phyloP scores from a whole-genome alignment of 2,888 invertebrate genomes.

The Trachelus stipa region DNA sequence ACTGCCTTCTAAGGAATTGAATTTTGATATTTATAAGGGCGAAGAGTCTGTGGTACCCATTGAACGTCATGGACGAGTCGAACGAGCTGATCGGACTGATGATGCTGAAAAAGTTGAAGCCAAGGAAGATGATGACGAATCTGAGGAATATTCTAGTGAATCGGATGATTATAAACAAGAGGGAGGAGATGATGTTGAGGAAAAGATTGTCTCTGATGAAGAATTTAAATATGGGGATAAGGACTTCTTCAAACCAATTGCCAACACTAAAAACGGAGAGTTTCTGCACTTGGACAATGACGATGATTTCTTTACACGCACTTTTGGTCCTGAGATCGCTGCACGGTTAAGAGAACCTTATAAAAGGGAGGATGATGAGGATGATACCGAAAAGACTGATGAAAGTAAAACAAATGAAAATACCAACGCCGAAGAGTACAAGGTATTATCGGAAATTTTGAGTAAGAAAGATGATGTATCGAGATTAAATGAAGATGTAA shows the following conservation, averaged over 20 bases:
- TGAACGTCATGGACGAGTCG: not conserved
- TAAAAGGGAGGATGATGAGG: conserved; percentile 19
- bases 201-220: conserved; percentile 12
- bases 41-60: not conserved
- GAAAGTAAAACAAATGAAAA: conserved; percentile 6
- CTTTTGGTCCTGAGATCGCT: conserved; percentile 30
- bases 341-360: conserved; percentile 12
- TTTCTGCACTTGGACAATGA: conserved; percentile 10
- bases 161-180: conserved; percentile 38
- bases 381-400: conserved; percentile 13
- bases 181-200: conserved; percentile 66
- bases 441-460: conserved; percentile 37
- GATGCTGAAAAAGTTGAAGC: not conserved
- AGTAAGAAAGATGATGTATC: conserved; percentile 36
- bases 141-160: conserved; percentile 39
- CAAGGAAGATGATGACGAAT: conserved; percentile 34
- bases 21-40: not conserved
- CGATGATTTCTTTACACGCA: conserved; percentile 23
- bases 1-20: not conserved
- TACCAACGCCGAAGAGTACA: conserved; percentile 18
- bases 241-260: conserved; percentile 26
- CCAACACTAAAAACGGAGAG: not conserved
- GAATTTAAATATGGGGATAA: conserved; percentile 28
- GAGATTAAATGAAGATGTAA: conserved; percentile 60
- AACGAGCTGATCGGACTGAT: not conserved